phyloP scores from a whole-genome alignment of 2,888 invertebrate genomes.

The Phasia obesa region DNA sequence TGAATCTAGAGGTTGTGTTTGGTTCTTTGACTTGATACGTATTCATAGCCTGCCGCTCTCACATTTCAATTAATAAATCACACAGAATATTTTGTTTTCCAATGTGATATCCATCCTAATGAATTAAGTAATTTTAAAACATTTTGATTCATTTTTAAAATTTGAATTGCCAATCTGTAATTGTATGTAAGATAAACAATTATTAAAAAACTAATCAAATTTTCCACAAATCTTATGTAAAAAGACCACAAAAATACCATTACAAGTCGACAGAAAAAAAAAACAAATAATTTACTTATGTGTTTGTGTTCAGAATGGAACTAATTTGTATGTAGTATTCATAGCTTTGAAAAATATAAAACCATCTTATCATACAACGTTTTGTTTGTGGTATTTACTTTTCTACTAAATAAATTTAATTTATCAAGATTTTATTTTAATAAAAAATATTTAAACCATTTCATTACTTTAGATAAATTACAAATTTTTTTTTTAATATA shows the following conservation, averaged over 20 bases:
- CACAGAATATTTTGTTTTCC: no score
- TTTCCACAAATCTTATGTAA: slow-evolving; percentile 5
- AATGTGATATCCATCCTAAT: no score
- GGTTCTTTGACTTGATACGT: no score
- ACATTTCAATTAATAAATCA: no score
- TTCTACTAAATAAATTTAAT: slow-evolving; percentile 31
- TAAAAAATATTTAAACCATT: slow-evolving; percentile 5
- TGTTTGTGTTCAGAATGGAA: background rate
- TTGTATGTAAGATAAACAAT: no score
- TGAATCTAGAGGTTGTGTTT: no score
- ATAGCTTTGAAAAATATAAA: background rate
- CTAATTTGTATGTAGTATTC: background rate
- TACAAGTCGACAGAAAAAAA: background rate
- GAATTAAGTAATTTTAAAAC: background rate
- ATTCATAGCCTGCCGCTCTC: no score
- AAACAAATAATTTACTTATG: background rate
- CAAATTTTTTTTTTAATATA: slow-evolving; percentile 18
- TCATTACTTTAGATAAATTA: slow-evolving; percentile 11
- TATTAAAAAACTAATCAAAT: background rate
- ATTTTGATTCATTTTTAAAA: background rate
- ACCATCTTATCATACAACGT: slow-evolving; percentile 11
- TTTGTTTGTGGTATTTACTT: slow-evolving; percentile 17
- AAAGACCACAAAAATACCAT: slow-evolving; percentile 14
- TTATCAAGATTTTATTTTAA: slow-evolving; percentile 29
- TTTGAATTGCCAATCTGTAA: background rate